Evolutionary conservation across 2,888 invertebrate species (phyloP).

Genomic region (Tipula unca): DNA sequence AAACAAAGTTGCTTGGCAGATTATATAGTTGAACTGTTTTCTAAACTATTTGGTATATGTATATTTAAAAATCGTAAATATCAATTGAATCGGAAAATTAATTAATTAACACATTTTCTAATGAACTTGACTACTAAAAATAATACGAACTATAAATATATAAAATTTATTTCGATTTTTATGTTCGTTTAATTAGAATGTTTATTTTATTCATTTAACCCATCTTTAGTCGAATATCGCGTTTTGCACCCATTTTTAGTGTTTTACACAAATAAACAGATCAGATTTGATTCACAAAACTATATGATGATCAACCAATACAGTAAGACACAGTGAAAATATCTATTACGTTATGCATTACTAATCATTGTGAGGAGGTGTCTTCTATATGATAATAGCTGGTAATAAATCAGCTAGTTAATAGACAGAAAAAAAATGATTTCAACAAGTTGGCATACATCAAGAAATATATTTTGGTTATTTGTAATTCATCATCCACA

Average conservation of each 20-base stretch:
- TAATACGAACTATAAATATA: background rate
- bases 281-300: background rate
- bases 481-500: too few species aligned
- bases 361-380: too few species aligned
- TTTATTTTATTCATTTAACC: background rate
- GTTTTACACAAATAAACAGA: background rate
- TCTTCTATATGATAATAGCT: too few species aligned
- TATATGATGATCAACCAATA: background rate
- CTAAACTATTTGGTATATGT: background rate
- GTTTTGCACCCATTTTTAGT: background rate
- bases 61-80: background rate
- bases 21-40: background rate
- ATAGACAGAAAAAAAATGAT: too few species aligned
- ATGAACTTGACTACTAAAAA: conserved; percentile 4
- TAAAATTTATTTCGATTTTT: background rate
- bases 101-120: background rate
- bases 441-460: too few species aligned
- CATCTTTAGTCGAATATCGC: background rate
- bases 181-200: background rate
- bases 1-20: background rate
- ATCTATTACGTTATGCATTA: too few species aligned
- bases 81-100: background rate
- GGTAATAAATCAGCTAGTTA: too few species aligned
- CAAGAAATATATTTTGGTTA: too few species aligned
- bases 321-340: too few species aligned